These are phyloP conservation scores for Orientallactaga bullata DNA, from an alignment of 2,113 vertebrate genomes.

Conservation along the genomic window DNA sequence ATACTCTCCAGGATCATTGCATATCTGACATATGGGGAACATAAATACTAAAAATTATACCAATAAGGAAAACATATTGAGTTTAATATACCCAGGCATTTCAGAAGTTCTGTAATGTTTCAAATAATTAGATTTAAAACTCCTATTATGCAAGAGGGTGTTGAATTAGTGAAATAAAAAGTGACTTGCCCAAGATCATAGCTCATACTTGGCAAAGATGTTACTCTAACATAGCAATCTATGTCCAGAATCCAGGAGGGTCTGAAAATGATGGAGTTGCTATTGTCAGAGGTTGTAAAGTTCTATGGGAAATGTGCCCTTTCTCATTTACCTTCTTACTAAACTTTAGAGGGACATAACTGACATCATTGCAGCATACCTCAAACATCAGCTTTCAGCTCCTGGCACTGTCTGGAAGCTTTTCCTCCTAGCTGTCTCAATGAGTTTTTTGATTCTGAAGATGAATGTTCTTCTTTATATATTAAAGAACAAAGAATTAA, in stretches of 20 bases:
- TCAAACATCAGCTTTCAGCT: background rate
- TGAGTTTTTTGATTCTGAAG: background rate
- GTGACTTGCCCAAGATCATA: background rate
- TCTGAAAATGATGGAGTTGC: background rate
- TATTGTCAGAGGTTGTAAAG: background rate
- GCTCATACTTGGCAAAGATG: background rate
- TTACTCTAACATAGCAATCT: background rate
- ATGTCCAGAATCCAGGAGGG: background rate
- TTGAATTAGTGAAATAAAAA: background rate
- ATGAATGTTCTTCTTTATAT: no score
- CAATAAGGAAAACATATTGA: background rate
- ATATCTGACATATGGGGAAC: background rate
- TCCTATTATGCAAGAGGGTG: background rate
- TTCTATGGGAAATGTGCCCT: background rate
- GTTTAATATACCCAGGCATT: background rate
- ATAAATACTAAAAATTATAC: background rate
- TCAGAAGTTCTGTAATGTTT: background rate
- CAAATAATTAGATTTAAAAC: background rate
- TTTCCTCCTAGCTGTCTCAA: background rate
- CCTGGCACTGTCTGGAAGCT: background rate
- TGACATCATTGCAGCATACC: background rate
- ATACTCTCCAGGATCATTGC: background rate
- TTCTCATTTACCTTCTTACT: background rate
- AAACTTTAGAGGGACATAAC: background rate
- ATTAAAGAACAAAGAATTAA: no score